Evolutionary conservation across 1,140 invertebrate species (phyloP), one percentile per base, ranked within the genome.

Genomic region (Homarus americanus): DNA sequence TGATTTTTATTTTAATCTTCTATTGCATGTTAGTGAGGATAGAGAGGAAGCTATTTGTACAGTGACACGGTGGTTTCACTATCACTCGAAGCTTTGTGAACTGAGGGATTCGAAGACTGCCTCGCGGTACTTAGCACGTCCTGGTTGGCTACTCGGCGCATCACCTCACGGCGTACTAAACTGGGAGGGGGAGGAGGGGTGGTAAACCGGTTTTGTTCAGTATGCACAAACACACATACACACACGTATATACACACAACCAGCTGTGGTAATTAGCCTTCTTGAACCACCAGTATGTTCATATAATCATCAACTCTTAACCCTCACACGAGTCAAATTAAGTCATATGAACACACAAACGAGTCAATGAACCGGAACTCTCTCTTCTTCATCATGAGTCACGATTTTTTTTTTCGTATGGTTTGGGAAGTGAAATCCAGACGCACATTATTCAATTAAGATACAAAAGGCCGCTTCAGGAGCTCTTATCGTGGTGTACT

Each of bases 101-200:
- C 20, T 53, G 44, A 36, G 53, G 9, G 53, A 17, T 10, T 24
- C n/a, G 24, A 34, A 63, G 34, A 63, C 63, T 36, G 17, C 24
- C 34, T 24, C 34, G 53, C 34, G 17, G 38, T 28, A n/a, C 38
- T 24, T 20, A 63, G 63, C 28, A 38, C 79, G 63, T 82, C 32
- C 79, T 63, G 49, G 79, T n/a, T 63, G 20, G 79, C 49, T 82
- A 80, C 78, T 80, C 44, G 32, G 78, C 44, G 49, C 78, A 80
- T 80, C 78, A 24, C 78, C 44, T 80, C 78, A n/a, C n/a, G 49
- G 78, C 44, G 78, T 80, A 53, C 78, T 80, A 80, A 80, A 32
- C 78, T 32, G 38, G 28, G 78, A n/a, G n/a, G n/a, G n/a, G n/a
- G n/a, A n/a, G n/a, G n/a, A n/a, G n/a, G n/a, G n/a, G n/a, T n/a